Evolutionary conservation across 2,888 invertebrate genomes (phyloP).

Genomic region (Aphelenchoides bicaudatus): DNA sequence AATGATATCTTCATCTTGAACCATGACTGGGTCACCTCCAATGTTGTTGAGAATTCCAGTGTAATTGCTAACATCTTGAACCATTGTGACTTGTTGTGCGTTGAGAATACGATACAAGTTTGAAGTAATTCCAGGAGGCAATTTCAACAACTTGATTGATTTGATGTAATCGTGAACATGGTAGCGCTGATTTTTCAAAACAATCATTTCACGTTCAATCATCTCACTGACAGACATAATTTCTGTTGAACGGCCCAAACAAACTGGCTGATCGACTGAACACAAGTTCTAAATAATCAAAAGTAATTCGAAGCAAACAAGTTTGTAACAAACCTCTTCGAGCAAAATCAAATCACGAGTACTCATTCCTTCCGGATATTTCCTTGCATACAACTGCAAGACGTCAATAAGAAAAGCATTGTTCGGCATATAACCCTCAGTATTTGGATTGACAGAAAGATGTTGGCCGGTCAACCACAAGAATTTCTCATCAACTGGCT

Average conservation of each 20-base stretch:
- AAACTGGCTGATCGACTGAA: neutral
- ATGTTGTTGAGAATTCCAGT: neutral
- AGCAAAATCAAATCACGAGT: neutral
- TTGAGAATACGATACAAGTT: slow-evolving; percentile 7
- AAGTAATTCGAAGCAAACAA: too few species aligned
- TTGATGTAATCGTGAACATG: neutral
- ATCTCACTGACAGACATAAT: slow-evolving; percentile 7
- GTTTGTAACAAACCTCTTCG: neutral
- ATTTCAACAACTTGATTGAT: neutral
- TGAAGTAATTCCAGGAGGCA: slow-evolving; percentile 11
- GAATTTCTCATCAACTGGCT: too few species aligned
- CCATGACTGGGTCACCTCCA: neutral
- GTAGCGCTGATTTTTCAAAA: neutral
- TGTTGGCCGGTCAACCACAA: too few species aligned
- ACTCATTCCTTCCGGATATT: slow-evolving; percentile 2
- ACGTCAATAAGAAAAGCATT: too few species aligned
- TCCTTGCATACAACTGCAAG: too few species aligned
- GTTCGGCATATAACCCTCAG: too few species aligned
- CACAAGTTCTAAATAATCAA: slow-evolving; percentile 2
- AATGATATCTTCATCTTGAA: slow-evolving; percentile 4
- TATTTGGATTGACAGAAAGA: too few species aligned
- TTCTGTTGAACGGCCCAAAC: neutral
- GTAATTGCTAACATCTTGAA: neutral
- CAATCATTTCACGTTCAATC: neutral
- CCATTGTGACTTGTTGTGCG: neutral